Base-by-base conservation (phyloP, 2,888 invertebrate species). In the Patella ulyssiponensis region DNA sequence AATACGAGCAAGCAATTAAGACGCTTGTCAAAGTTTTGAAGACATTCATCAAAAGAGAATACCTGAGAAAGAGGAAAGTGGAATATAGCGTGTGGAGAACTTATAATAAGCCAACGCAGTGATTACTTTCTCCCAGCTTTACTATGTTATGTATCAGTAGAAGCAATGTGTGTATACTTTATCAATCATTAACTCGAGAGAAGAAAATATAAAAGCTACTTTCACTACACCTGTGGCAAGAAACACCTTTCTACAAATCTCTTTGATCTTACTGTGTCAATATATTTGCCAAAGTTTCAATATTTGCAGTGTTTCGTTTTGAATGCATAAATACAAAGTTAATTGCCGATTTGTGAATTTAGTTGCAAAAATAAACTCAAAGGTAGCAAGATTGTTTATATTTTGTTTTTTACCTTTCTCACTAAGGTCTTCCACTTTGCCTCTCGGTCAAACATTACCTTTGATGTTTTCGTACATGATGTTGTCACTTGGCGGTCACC, bases 301-400 rank as follows among this genome's bases (percentile, higher is more conserved):
- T 64, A 64, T 64, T 64, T 64, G 23, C 64, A 20, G 23, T 64
- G 64, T 64, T 64, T 64, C 64, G 64, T 64, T 64, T 64, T 64
- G 64, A 64, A 64, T 64, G 64, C 64, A 64, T 64, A 64, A 64
- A 64, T 64, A 64, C 64, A 64, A 64, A 64, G 64, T 64, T 64
- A 64, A 64, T 64, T 64, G 64, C 64, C 64, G 64, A 64, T 64
- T 64, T 64, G 64, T 64, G 64, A 64, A 64, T 64, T 64, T 64
- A 64, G 64, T 64, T 64, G 64, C 64, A 64, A 64, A 64, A 64
- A 64, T 64, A 64, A 64, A 64, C 64, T 64, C 23, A 23, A 64
- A 64, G 64, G 23, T 64, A 64, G 64, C 64, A 64, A 64, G 64
- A 23, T 23, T 64, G 23, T 64, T 64, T 64, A 64, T 64, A 23